Percentiles rank a stretch among this genome's conserved stretches.
Conservation (phyloP, 2,888 invertebrate species). For the Pristionchus fissidentatus region DNA sequence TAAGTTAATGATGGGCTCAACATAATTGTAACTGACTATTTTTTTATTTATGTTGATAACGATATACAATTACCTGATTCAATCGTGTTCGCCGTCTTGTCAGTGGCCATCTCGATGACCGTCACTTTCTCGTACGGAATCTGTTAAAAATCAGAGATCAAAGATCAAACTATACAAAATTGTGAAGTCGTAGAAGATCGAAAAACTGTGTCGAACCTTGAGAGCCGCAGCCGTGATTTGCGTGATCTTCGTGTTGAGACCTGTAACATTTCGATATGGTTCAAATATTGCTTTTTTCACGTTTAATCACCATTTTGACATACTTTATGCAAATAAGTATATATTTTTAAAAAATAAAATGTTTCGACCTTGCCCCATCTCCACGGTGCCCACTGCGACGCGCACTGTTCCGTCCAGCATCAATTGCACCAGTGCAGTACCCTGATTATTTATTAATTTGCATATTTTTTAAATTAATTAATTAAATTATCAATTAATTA, state of each 20-base stretch:
- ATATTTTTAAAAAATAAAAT: neutral
- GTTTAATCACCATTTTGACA: too few relatives aligned
- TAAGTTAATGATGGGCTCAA: neutral
- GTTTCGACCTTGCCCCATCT: conserved; percentile 90
- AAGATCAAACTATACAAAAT: neutral
- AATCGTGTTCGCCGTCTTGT: conserved; percentile 84
- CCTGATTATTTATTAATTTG: conserved; percentile 74
- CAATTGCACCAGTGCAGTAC: conserved; percentile 87
- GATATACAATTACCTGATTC: conserved; percentile 81
- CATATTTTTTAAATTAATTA: neutral
- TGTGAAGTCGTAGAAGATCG: neutral
- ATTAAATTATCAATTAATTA: neutral
- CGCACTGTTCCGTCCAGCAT: conserved; percentile 88
- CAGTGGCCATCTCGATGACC: conserved; percentile 62
- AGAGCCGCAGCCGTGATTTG: conserved; percentile 85
- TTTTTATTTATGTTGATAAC: neutral
- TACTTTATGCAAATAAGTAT: too few relatives aligned
- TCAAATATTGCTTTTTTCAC: too few relatives aligned
- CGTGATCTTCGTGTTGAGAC: conserved; percentile 91
- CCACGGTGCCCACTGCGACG: conserved; percentile 87
- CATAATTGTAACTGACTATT: too few relatives aligned
- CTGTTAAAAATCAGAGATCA: conserved; percentile 45
- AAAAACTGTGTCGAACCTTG: conserved; percentile 79
- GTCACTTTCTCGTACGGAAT: conserved; percentile 59
- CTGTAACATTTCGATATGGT: neutral